phyloP scores from a whole-genome alignment of 2,797 vertebrate species.

The Leontopithecus rosalia region DNA sequence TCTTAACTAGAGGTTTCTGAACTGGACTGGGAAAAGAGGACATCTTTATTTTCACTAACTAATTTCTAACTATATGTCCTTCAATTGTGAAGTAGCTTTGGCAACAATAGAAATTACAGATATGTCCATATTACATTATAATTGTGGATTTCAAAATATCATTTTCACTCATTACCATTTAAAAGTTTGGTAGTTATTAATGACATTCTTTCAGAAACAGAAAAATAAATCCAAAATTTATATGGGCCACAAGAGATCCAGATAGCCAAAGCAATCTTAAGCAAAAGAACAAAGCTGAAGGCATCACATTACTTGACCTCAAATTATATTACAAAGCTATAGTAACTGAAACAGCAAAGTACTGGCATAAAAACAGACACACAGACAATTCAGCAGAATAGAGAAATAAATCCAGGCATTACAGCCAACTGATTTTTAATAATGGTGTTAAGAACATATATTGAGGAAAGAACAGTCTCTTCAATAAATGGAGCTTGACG shows the following conservation, averaged over 20 bases:
- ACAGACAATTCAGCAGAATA: neutral
- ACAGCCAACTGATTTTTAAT: neutral
- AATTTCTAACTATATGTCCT: neutral
- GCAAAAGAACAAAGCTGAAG: neutral
- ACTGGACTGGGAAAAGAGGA: neutral
- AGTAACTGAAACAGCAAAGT: neutral
- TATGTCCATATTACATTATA: neutral
- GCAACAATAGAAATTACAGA: neutral
- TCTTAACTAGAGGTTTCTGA: neutral
- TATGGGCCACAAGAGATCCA: neutral
- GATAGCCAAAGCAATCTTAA: neutral
- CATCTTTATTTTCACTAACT: neutral
- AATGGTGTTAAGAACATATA: neutral
- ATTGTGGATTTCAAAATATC: slow-evolving; percentile 31
- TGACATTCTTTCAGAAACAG: neutral
- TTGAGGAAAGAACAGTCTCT: neutral
- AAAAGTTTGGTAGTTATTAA: neutral
- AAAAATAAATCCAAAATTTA: neutral
- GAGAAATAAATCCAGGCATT: neutral
- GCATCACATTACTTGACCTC: neutral
- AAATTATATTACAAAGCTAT: neutral
- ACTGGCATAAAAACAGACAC: neutral
- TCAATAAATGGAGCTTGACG: neutral
- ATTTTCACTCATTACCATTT: neutral
- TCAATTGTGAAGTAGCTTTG: neutral